Evolutionary conservation across 1,140 invertebrate genomes (phyloP).

Genomic region (Drosophila gunungcola): DNA sequence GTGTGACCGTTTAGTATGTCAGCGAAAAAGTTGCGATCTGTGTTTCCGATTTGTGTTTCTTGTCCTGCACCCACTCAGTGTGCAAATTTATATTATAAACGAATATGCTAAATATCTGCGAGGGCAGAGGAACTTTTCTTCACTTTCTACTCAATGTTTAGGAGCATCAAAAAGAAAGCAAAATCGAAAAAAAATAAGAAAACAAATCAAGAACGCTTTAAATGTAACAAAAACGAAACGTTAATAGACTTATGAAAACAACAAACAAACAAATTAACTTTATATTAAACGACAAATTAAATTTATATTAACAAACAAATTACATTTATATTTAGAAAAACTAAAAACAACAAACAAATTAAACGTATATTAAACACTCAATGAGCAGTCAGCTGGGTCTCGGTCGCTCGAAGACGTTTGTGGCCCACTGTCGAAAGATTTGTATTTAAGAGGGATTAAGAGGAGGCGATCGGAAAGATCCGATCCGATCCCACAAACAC

Average conservation of each 20-base stretch:
- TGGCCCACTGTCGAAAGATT: slow-evolving; percentile 15
- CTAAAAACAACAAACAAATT: slow-evolving; percentile 22
- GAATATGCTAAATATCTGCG: slow-evolving; percentile 25
- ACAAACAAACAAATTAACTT: slow-evolving; percentile 48
- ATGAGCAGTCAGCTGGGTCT: slow-evolving; percentile 15
- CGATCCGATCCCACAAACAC: slow-evolving; percentile 20
- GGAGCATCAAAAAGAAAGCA: slow-evolving; percentile 58
- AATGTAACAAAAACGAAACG: slow-evolving; percentile 83
- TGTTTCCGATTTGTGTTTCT: slow-evolving; percentile 38
- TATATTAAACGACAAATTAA: slow-evolving; percentile 34
- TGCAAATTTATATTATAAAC: slow-evolving; percentile 6
- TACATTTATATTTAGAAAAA: slow-evolving; percentile 46
- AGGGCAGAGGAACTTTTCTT: slow-evolving; percentile 40
- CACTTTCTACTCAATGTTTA: slow-evolving; percentile 75
- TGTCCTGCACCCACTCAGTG: slow-evolving; percentile 12
- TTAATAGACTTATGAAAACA: slow-evolving; percentile 76
- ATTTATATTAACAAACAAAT: slow-evolving; percentile 33
- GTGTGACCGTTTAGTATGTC: slow-evolving; percentile 21
- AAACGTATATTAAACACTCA: slow-evolving; percentile 41
- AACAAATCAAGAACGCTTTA: slow-evolving; percentile 79
- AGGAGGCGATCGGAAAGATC: slow-evolving; percentile 15
- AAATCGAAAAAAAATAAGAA: slow-evolving; percentile 26
- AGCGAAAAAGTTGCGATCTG: slow-evolving; percentile 25
- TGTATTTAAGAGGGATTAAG: slow-evolving; percentile 21
- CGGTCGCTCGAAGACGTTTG: slow-evolving; percentile 13